These are phyloP conservation scores for Platanista minor DNA, from an alignment of 2,113 vertebrate species.

Conservation along the genomic window DNA sequence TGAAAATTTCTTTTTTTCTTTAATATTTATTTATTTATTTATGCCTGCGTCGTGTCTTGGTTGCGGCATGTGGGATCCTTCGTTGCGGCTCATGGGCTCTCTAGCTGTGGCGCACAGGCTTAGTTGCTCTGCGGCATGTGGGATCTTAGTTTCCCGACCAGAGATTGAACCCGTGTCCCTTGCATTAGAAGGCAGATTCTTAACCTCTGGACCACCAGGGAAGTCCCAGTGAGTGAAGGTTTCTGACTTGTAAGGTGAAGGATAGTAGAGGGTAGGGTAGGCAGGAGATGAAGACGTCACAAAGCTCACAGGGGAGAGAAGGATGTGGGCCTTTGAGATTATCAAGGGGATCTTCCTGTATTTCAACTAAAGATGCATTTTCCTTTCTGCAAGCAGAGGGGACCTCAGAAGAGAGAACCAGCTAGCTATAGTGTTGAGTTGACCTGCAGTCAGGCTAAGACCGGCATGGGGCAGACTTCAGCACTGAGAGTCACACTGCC, in stretches of 20 bases:
- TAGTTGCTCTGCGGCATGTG: no score
- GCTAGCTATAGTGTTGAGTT: not conserved
- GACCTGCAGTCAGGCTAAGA: not conserved
- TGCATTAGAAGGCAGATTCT: no score
- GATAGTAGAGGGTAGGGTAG: rapidly evolving
- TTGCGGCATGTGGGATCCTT: no score
- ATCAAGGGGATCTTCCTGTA: not conserved
- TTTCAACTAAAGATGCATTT: not conserved
- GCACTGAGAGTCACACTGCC: not conserved
- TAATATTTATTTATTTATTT: no score
- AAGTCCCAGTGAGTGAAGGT: not conserved
- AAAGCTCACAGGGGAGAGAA: rapidly evolving
- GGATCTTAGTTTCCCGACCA: no score
- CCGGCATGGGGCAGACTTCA: rapidly evolving
- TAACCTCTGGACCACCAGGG: no score
- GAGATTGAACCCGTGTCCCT: no score
- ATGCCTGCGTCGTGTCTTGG: no score
- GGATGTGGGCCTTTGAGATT: not conserved
- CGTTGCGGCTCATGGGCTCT: no score
- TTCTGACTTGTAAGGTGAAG: not conserved
- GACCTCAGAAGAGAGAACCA: not conserved
- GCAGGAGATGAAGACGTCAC: no score
- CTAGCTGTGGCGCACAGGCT: no score
- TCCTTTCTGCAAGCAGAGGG: not conserved
- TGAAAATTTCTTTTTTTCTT: not conserved